Conservation (phyloP, 2,113 vertebrate species). For the Oncorhynchus tshawytscha region DNA sequence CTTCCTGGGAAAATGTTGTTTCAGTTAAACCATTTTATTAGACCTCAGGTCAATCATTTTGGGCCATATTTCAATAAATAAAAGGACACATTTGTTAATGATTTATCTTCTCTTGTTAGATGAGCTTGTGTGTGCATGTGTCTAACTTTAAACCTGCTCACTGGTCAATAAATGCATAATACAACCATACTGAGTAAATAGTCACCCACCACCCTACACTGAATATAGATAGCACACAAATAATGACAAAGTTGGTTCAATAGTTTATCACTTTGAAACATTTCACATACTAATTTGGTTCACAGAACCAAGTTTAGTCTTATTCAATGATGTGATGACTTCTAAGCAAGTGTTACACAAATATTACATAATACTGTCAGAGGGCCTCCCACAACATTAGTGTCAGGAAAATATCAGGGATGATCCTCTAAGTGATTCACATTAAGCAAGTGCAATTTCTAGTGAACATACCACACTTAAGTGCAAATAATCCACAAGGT, state of each 20-base stretch:
- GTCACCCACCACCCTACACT: background rate
- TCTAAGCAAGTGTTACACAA: conserved; percentile 27
- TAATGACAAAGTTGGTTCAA: background rate
- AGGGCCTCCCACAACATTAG: conserved; percentile 27
- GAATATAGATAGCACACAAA: background rate
- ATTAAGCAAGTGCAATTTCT: conserved; percentile 49
- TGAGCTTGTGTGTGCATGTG: background rate
- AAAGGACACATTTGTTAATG: background rate
- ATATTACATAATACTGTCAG: conserved; percentile 36
- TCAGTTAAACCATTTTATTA: background rate
- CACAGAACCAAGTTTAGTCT: conserved; percentile 73
- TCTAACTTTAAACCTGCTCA: background rate
- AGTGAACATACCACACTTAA: conserved; percentile 46
- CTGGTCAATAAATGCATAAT: background rate
- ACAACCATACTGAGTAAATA: background rate
- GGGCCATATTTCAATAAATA: background rate
- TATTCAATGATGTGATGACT: conserved; percentile 35
- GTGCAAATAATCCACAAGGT: conserved; percentile 51
- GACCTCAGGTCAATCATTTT: background rate
- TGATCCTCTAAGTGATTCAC: no score
- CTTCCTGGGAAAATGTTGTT: background rate
- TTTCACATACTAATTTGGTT: conserved; percentile 63
- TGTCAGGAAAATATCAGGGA: conserved; percentile 23
- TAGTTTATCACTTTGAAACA: conserved; percentile 37
- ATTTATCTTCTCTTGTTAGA: background rate